Evolutionary conservation across 1,140 invertebrate species (phyloP).

Genomic region (Apis dorsata): DNA sequence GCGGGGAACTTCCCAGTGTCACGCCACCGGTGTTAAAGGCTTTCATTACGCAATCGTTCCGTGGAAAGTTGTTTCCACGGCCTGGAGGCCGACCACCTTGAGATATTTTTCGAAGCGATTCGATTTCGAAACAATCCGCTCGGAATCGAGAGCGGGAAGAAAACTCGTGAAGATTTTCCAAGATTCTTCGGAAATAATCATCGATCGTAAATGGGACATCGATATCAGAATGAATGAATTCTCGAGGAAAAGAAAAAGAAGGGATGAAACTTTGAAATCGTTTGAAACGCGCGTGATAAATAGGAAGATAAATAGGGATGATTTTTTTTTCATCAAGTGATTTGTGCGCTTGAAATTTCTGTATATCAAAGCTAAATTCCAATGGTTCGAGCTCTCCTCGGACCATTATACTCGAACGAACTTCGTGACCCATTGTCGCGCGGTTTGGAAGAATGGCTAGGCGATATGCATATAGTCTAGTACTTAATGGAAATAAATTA

Average conservation of each 20-base stretch:
- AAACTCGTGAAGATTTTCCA: too few relatives aligned
- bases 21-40: conserved; percentile 53
- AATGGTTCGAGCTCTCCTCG: neutral
- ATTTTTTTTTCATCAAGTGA: conserved; percentile 1
- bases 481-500: conserved; percentile 34
- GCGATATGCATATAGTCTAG: neutral
- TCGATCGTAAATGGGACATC: too few relatives aligned
- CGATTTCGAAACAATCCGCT: too few relatives aligned
- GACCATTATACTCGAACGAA: conserved; percentile 3
- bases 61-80: conserved; percentile 22
- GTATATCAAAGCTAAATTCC: too few relatives aligned
- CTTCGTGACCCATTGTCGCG: neutral
- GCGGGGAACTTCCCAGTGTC: conserved; percentile 48
- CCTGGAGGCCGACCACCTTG: neutral
- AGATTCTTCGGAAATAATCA: too few relatives aligned
- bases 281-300: too few relatives aligned
- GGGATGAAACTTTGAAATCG: too few relatives aligned
- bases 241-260: too few relatives aligned
- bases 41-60: conserved; percentile 58
- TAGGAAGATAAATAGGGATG: neutral
- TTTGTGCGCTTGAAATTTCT: too few relatives aligned
- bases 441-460: neutral
- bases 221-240: too few relatives aligned
- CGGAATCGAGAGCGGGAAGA: too few relatives aligned
- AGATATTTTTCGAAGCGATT: too few relatives aligned